phyloP scores from a whole-genome alignment of 2,888 invertebrate genomes.

The Diplolepis rosae region DNA sequence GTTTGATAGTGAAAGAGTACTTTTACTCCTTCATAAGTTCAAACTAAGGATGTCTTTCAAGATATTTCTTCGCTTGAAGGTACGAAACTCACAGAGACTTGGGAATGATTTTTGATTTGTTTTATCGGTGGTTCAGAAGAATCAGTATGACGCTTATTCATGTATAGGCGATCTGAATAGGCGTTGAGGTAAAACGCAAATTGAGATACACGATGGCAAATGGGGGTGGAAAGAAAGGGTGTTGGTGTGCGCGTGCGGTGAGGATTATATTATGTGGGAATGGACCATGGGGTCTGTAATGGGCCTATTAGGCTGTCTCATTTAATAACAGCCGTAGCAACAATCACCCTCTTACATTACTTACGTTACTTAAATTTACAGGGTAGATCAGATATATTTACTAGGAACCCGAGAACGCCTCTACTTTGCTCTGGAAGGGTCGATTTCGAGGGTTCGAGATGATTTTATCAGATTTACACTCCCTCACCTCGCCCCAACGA shows the following conservation, averaged over 20 bases:
- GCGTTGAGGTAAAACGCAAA: conserved; percentile 38
- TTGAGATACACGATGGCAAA: conserved; percentile 53
- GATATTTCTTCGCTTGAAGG: conserved; percentile 44
- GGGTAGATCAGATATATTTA: conserved; percentile 63
- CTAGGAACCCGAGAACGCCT: conserved; percentile 45
- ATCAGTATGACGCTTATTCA: conserved; percentile 2
- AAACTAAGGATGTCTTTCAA: conserved; percentile 37
- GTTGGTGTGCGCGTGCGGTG: conserved; percentile 62
- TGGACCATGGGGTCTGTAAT: conserved; percentile 69
- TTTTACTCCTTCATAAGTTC: conserved; percentile 41
- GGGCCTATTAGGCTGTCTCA: conserved; percentile 74
- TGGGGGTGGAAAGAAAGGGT: conserved; percentile 48
- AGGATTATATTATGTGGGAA: conserved; percentile 71
- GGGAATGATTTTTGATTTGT: conserved; percentile 34
- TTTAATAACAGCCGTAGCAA: conserved; percentile 73
- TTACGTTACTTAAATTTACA: conserved; percentile 66
- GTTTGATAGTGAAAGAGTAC: conserved; percentile 44
- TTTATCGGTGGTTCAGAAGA: conserved; percentile 6
- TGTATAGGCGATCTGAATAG: conserved; percentile 2
- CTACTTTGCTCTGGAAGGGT: conserved; percentile 39
- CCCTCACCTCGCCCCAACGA: conserved; percentile 52
- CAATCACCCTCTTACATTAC: conserved; percentile 71
- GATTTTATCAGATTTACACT: conserved; percentile 72
- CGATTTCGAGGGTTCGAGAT: conserved; percentile 63
- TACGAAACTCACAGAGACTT: conserved; percentile 45